Evolutionary conservation across 2,888 invertebrate species (phyloP), one percentile per base, ranked within the genome.

Genomic region (Rotaria macrura): DNA sequence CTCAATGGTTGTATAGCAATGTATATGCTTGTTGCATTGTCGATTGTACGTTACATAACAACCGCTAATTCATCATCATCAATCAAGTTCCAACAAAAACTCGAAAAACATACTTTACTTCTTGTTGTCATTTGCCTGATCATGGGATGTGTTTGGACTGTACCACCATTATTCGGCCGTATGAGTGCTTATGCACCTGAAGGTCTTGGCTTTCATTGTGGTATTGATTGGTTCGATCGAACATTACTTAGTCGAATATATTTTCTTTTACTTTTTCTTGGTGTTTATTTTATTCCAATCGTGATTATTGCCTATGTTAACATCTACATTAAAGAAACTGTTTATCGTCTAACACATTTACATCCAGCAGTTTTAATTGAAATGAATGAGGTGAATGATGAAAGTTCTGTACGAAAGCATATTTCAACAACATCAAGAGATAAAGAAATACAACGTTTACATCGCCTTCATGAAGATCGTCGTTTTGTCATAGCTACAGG

Each of bases 201-300:
- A 79, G 79, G 79, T 2, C 43, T 79, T 43, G 79, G 79, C 6
- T 79, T 79, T 79, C 79, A 79, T 79, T 79, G 79, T 79, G 79
- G 79, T n/a, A 40, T 79, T n/a, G 79, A 79, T 79, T 79, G 79
- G 79, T 43, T n/a, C n/a, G 43, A 79, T 79, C 43, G 25, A 25
- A n/a, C 79, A 43, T 43, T 43, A 79, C 6, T 25, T 43, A 14
- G 79, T 4, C 40, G 38, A 10, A 43, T 79, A 9, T 43, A 79
- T 79, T 79, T 79, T 43, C 43, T 40, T 43, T n/a, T 79, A 9
- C 5, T 43, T 25, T 79, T 79, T 43, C 3, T 79, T 23, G 23
- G 23, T n/a, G 79, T 79, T 1, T 79, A 12, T 40, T 43, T 79
- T 43, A 40, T 79, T 0, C 79, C 79, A n/a, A n/a, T 79, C 3